These are phyloP conservation scores for Neotoxoptera formosana DNA, from an alignment of 1,140 invertebrate species.

Conservation along the genomic window DNA sequence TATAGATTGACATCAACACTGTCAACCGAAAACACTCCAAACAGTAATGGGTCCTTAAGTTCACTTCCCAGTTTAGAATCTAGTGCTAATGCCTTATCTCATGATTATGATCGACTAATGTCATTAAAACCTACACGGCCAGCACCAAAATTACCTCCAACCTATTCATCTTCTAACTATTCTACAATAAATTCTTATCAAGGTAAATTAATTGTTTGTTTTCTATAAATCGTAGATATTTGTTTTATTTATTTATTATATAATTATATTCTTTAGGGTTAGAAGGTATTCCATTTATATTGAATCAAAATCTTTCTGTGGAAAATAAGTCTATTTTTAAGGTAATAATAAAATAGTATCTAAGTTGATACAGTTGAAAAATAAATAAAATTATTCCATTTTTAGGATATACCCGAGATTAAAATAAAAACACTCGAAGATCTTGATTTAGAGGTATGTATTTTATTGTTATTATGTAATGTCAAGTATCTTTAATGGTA, in stretches of 20 bases:
- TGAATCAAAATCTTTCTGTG: conserved; percentile 59
- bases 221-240: neutral
- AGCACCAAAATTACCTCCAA: conserved; percentile 59
- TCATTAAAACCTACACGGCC: conserved; percentile 59
- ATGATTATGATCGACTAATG: conserved; percentile 57
- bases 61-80: conserved; percentile 58
- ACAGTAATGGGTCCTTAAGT: conserved; percentile 61
- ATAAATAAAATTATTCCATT: conserved; percentile 40
- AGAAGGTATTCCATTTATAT: conserved; percentile 61
- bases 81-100: neutral
- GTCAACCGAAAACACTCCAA: neutral
- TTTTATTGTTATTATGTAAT: neutral
- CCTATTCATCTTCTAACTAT: conserved; percentile 57
- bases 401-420: conserved; percentile 47
- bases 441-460: conserved; percentile 40
- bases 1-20: conserved; percentile 25
- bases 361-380: neutral
- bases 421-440: conserved; percentile 49
- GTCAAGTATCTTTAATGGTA: neutral
- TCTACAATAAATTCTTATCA: conserved; percentile 58
- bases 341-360: conserved; percentile 5
- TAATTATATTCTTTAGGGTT: conserved; percentile 57
- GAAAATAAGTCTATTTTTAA: conserved; percentile 35
- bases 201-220: conserved; percentile 37
- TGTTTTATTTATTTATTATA: neutral